phyloP scores from a whole-genome alignment of 2,113 vertebrate species.

The Balaeniceps rex region DNA sequence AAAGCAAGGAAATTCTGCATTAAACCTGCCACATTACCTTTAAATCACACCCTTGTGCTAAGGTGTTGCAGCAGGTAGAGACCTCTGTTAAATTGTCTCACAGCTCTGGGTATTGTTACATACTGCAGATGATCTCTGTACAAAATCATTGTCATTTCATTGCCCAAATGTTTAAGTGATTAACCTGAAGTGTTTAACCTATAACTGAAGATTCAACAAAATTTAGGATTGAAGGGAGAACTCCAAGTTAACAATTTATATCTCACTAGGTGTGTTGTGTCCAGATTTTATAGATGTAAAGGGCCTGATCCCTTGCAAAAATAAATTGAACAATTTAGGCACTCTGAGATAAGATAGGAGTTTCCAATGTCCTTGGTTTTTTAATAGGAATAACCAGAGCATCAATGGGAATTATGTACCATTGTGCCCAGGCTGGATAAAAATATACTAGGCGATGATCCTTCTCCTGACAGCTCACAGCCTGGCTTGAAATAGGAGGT shows the following conservation, averaged over 20 bases:
- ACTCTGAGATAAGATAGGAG: neutral
- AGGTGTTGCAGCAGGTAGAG: conserved; percentile 28
- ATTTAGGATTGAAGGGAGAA: neutral
- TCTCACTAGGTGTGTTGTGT: neutral
- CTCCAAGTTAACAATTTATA: neutral
- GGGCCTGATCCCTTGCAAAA: neutral
- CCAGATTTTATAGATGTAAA: neutral
- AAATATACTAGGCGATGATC: neutral
- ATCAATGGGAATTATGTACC: neutral
- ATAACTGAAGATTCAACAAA: neutral
- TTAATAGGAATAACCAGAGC: neutral
- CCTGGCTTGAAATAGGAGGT: neutral
- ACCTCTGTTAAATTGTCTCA: conserved; percentile 22
- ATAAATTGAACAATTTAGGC: neutral
- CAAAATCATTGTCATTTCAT: neutral
- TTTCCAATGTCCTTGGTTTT: neutral
- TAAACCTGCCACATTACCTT: conserved; percentile 30
- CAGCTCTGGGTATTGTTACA: neutral
- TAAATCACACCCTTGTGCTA: conserved; percentile 47
- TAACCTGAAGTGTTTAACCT: conserved; percentile 23
- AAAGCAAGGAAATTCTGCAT: conserved; percentile 21
- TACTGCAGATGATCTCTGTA: neutral
- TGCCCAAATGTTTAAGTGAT: conserved; percentile 5
- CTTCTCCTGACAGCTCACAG: neutral
- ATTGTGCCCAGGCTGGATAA: neutral